Percentiles rank a stretch among this genome's conserved stretches.
Evolutionary conservation across 2,888 invertebrate species (phyloP).

Genomic region (Xylota segnis): DNA sequence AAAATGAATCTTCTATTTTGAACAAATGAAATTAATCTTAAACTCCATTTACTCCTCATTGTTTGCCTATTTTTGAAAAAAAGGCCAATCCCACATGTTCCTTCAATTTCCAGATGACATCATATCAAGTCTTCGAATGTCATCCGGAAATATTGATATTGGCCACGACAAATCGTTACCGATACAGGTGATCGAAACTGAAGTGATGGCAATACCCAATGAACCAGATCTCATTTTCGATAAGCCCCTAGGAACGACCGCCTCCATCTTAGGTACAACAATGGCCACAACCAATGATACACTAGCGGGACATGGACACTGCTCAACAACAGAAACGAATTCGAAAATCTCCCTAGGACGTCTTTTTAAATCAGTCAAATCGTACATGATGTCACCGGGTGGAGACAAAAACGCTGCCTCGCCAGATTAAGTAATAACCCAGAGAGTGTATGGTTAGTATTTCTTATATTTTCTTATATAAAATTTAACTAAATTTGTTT

Average conservation of each 20-base stretch:
- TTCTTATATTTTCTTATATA: neutral
- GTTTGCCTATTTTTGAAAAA: slow-evolving; percentile 71
- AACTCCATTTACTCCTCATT: slow-evolving; percentile 75
- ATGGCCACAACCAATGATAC: slow-evolving; percentile 48
- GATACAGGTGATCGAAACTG: slow-evolving; percentile 72
- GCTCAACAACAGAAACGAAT: slow-evolving; percentile 34
- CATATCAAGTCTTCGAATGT: slow-evolving; percentile 72
- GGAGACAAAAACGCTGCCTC: slow-evolving; percentile 46
- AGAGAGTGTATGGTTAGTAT: slow-evolving; percentile 35
- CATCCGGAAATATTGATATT: slow-evolving; percentile 68
- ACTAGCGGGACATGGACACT: slow-evolving; percentile 33
- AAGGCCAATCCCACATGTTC: slow-evolving; percentile 76
- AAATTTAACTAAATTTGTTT: neutral
- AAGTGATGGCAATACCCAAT: slow-evolving; percentile 72
- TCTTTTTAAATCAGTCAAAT: slow-evolving; percentile 68
- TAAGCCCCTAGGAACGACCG: slow-evolving; percentile 64
- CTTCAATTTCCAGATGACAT: slow-evolving; percentile 76
- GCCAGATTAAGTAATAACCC: slow-evolving; percentile 40
- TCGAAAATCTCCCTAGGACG: slow-evolving; percentile 60
- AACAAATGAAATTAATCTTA: slow-evolving; percentile 73
- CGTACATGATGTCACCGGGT: slow-evolving; percentile 65
- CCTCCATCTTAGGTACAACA: slow-evolving; percentile 58
- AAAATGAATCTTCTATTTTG: slow-evolving; percentile 65
- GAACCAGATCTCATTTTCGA: slow-evolving; percentile 72
- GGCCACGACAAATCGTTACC: slow-evolving; percentile 68